Conservation (phyloP, 2,888 invertebrate species). For the Hemicrepidius hirtus region DNA sequence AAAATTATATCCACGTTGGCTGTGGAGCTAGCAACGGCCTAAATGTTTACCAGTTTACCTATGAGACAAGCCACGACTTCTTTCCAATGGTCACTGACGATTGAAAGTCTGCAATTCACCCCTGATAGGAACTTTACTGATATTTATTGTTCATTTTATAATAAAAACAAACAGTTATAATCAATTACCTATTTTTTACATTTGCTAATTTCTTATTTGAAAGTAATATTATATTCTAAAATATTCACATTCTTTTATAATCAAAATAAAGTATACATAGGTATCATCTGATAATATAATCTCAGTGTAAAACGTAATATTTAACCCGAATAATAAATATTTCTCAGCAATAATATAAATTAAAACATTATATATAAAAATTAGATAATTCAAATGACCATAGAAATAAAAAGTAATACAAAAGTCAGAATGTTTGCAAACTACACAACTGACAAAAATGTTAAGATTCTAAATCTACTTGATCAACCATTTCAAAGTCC, state of each 20-base stretch:
- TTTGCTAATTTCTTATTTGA: slow-evolving; percentile 3
- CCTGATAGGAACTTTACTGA: neutral
- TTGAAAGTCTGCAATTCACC: neutral
- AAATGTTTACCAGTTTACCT: too few relatives aligned
- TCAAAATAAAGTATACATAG: slow-evolving; percentile 13
- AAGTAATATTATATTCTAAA: slow-evolving; percentile 2
- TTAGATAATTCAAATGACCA: slow-evolving; percentile 9
- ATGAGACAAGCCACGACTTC: neutral
- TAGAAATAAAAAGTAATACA: slow-evolving; percentile 15
- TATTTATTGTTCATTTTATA: slow-evolving; percentile 12
- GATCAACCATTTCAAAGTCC: slow-evolving; percentile 92
- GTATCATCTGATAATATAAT: slow-evolving; percentile 8
- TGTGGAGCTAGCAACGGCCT: too few relatives aligned
- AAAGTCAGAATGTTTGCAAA: neutral
- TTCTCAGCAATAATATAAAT: slow-evolving; percentile 3
- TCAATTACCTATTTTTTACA: too few relatives aligned
- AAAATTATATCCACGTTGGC: too few relatives aligned
- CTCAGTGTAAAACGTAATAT: slow-evolving; percentile 2
- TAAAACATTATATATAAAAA: slow-evolving; percentile 22
- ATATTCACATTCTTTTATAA: slow-evolving; percentile 20
- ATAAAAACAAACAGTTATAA: too few relatives aligned
- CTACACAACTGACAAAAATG: slow-evolving; percentile 20
- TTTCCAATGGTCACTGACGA: neutral
- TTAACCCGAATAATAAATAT: slow-evolving; percentile 5
- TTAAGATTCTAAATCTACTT: slow-evolving; percentile 76